Percentiles rank a stretch among this genome's conserved stretches.
phyloP scores from a whole-genome alignment of 2,113 vertebrate species.

The Heterotilapia buettikoferi region DNA sequence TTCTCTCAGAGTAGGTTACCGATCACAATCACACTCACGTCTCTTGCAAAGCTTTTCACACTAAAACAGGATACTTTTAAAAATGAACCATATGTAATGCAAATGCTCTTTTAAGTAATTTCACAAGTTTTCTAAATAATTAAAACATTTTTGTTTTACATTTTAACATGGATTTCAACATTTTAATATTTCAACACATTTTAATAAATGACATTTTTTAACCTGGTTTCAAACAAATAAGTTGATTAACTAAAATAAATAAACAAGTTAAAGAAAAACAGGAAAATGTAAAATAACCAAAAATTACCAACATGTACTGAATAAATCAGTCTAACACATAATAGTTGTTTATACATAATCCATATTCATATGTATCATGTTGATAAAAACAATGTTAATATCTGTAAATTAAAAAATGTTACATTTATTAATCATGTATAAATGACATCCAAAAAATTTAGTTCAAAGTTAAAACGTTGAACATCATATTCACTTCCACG shows the following conservation, averaged over 20 bases:
- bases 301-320: background rate
- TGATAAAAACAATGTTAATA: background rate
- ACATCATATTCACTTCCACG: background rate
- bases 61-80: background rate
- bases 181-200: background rate
- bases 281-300: background rate
- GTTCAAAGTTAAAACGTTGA: background rate
- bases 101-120: background rate
- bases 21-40: background rate
- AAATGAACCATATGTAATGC: background rate
- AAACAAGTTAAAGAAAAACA: background rate
- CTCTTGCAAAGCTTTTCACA: background rate
- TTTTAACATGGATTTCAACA: background rate
- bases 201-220: background rate
- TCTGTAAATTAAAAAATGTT: background rate
- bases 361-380: background rate
- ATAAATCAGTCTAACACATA: background rate
- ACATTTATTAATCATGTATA: background rate
- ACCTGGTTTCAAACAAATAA: background rate
- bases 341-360: background rate
- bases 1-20: background rate
- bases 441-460: background rate
- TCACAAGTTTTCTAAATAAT: background rate
- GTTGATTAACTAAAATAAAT: background rate
- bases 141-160: background rate